phyloP scores from a whole-genome alignment of 2,888 invertebrate species.

The Lepidochrysops patricia region DNA sequence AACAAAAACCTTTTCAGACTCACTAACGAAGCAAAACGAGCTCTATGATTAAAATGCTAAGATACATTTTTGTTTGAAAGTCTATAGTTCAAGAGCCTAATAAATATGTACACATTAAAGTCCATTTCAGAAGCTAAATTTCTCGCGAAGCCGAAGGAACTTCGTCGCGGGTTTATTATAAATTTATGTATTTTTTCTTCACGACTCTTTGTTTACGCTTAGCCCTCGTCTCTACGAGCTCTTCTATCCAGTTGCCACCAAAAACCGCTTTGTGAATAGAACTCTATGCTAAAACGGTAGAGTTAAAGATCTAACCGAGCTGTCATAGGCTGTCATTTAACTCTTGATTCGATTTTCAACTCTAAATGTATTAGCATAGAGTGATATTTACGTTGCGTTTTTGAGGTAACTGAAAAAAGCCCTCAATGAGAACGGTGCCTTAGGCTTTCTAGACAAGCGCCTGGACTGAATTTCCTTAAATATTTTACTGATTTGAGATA shows the following conservation, averaged over 20 bases:
- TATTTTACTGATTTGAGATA: background rate
- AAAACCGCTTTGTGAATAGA: no score
- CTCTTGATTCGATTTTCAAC: no score
- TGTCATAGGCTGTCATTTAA: no score
- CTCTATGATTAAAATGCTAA: background rate
- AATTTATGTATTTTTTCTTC: conserved; percentile 1
- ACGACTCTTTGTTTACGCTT: background rate
- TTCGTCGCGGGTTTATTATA: background rate
- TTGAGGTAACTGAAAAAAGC: no score
- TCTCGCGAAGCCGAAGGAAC: background rate
- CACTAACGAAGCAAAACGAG: background rate
- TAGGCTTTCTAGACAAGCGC: background rate
- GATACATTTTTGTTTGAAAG: background rate
- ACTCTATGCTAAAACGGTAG: no score
- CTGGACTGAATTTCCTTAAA: background rate
- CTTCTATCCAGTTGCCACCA: no score
- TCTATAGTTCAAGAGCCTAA: conserved; percentile 5
- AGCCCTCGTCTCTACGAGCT: no score
- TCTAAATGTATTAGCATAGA: no score
- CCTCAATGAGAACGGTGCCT: no score
- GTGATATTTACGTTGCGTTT: no score
- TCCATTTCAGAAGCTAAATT: conserved; percentile 2
- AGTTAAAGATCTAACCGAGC: no score
- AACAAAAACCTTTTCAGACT: conserved; percentile 2
- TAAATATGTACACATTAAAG: conserved; percentile 11